These are phyloP conservation scores for Meandrina meandrites DNA, from an alignment of 92 coral and sea anemone genomes.

Conservation along the genomic window DNA sequence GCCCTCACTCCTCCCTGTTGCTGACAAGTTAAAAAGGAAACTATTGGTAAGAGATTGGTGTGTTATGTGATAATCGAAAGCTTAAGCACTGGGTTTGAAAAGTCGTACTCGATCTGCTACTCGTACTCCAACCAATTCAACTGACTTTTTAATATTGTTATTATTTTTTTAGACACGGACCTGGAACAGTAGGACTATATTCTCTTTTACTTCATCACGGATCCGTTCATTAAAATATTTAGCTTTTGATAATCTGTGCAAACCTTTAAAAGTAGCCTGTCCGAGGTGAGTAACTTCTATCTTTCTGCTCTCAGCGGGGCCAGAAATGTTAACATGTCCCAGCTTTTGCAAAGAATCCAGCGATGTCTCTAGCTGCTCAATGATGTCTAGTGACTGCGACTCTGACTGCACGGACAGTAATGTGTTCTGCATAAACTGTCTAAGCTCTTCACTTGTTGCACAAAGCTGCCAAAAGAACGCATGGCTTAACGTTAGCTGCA, in stretches of 20 bases:
- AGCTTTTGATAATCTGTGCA: background rate
- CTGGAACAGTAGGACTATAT: no score
- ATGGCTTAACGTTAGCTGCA: background rate
- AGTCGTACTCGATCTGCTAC: no score
- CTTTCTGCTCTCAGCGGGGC: slow-evolving; percentile 3
- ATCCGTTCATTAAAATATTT: background rate
- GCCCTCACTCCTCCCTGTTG: no score
- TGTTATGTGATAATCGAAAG: no score
- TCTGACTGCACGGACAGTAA: slow-evolving; percentile 81
- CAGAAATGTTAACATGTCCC: slow-evolving; percentile 54
- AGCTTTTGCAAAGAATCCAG: slow-evolving; percentile 31
- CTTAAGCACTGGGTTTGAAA: no score
- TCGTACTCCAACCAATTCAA: no score
- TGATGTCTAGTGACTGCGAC: slow-evolving; percentile 15
- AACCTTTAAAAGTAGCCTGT: slow-evolving; percentile 94
- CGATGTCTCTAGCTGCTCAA: slow-evolving; percentile 7
- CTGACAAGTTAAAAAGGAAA: no score
- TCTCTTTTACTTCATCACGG: no score
- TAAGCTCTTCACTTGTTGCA: slow-evolving; percentile 62
- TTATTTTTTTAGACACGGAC: no score
- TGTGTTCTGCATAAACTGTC: slow-evolving; percentile 64
- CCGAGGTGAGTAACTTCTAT: slow-evolving; percentile 80
- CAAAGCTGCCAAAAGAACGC: slow-evolving; percentile 67
- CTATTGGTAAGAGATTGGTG: no score
- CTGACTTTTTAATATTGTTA: no score